Evolutionary conservation across 2,797 vertebrate species (phyloP).

Genomic region (Anas bernieri): DNA sequence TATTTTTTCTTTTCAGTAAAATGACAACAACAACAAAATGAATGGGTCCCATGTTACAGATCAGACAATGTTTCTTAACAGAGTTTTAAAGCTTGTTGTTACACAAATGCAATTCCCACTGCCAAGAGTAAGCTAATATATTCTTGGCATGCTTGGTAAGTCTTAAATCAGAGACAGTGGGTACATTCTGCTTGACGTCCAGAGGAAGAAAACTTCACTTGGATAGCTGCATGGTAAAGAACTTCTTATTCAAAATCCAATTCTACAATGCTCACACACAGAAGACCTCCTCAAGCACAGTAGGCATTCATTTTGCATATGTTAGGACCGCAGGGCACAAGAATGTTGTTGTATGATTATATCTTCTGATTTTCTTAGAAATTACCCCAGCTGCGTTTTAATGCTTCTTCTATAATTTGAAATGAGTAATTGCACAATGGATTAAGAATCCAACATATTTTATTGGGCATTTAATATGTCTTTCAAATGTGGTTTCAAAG

Average conservation of each 20-base stretch:
- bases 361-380: constrained; percentile 46
- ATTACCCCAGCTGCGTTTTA: constrained; percentile 46
- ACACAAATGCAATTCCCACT: constrained; percentile 50
- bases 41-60: constrained; percentile 60
- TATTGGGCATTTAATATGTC: not conserved
- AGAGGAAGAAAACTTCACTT: not conserved
- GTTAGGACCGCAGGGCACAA: not conserved
- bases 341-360: not conserved
- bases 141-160: constrained; percentile 39
- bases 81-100: constrained; percentile 23
- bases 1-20: not conserved
- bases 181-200: constrained; percentile 13
- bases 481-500: not conserved
- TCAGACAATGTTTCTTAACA: constrained; percentile 52
- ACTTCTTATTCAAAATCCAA: not conserved
- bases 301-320: not conserved
- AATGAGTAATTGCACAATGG: constrained; percentile 25
- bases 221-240: not conserved
- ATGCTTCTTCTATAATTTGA: not conserved
- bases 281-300: not conserved
- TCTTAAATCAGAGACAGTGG: constrained; percentile 38
- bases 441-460: constrained; percentile 15
- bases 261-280: not conserved
- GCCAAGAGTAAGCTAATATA: constrained; percentile 34
- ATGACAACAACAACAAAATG: constrained; percentile 25